Base-by-base conservation (phyloP, 92 coral and sea anemone species). In the Porites cylindrica region DNA sequence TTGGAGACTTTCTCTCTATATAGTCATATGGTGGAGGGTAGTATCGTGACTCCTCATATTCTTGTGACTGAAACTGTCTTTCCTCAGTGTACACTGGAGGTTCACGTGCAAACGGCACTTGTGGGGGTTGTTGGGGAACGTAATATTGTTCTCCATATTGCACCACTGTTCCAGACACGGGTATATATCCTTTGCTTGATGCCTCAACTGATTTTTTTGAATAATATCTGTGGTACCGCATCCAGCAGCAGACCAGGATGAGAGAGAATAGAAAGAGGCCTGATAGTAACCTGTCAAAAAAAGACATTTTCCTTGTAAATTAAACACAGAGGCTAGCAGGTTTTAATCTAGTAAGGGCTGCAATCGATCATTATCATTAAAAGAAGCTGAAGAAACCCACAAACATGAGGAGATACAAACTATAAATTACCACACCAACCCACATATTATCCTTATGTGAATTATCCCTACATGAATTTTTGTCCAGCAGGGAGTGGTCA, bases 11-110 rank as follows among this genome's bases (percentile, higher is more conserved):
- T 77, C 96, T 84, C 67, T 93, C 98, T 20, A 79, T 92, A 51
- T 60, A 94, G 51, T 89, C 85, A 58, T 92, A 92, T 18, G 98
- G 98, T 24, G 96, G 96, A 7, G 95, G 98, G 24, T 90, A 76
- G 59, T 84, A 83, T 63, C 79, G 75, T 32, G 91, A 72, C 6
- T 90, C 52, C 51, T 81, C 72, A 21, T 66, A 67, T 17, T 74
- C 90, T 54, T 67, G 83, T n/a, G 76, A 29, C 77, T 76, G 83
- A n/a, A 32, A 85, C 60, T 78, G 77, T 32, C 58, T 20, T 50
- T 59, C 51, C 5, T 75, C 73, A 1, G 62, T 73, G 19, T 47
- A 75, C 14, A 66, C 83, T 6, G 83, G 84, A 58, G 82, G 83
- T 77, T 85, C 89, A 6, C 83, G 75, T n/a, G 83, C 89, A 76